Conservation (phyloP, 2,797 vertebrate genomes). For the Hypotaenidia philippensis region DNA sequence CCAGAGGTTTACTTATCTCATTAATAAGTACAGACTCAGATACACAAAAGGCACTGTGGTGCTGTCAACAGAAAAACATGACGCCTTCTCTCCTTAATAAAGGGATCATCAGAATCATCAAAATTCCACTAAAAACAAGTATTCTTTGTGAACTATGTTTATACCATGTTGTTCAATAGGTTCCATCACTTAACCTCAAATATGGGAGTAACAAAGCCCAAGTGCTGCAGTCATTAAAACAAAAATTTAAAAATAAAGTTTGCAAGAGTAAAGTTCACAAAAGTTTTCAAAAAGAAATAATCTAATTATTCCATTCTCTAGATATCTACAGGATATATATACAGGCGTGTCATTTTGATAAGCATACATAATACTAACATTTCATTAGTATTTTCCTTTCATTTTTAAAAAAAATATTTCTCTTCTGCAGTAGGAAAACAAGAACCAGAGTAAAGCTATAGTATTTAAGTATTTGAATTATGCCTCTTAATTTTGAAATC, state of each 20-base stretch:
- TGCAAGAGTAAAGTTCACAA: background rate
- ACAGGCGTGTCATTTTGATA: too few relatives aligned
- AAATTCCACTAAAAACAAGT: background rate
- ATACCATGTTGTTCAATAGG: background rate
- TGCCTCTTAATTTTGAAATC: background rate
- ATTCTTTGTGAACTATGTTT: background rate
- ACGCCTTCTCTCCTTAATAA: background rate
- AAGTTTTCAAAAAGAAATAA: background rate
- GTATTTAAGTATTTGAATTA: background rate
- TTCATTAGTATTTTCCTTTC: background rate
- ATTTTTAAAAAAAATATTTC: background rate
- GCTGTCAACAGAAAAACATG: background rate
- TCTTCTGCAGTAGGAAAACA: background rate
- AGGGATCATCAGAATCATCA: background rate
- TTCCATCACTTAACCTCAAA: background rate
- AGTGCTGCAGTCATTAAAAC: background rate
- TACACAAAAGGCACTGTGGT: fast-evolving
- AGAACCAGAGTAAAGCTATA: background rate
- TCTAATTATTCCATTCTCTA: background rate
- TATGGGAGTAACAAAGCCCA: background rate
- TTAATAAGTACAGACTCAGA: background rate
- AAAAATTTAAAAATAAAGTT: background rate
- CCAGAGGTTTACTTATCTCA: background rate
- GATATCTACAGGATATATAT: background rate
- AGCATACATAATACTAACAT: background rate